Evolutionary conservation across 2,888 invertebrate species (phyloP).

Genomic region (Drosophila nigricruria): DNA sequence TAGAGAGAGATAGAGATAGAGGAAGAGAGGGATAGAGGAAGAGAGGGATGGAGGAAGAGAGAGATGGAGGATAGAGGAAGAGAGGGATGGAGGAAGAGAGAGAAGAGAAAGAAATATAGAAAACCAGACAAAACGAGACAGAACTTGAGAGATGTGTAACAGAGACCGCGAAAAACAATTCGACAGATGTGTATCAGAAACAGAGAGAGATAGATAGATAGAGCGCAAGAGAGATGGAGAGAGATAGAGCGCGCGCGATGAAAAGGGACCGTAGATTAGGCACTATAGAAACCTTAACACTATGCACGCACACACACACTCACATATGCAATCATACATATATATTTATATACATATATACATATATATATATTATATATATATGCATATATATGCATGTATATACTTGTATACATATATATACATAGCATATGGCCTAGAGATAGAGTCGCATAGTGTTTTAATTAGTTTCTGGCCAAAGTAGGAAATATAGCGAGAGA

Average conservation of each 20-base stretch:
- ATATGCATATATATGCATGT: slow-evolving; percentile 1
- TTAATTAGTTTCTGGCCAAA: not conserved
- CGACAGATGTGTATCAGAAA: not conserved
- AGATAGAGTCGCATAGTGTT: not conserved
- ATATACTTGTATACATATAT: not conserved
- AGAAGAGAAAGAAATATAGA: not conserved
- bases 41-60: not conserved
- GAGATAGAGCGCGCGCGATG: not conserved
- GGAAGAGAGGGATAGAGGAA: not conserved
- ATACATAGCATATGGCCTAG: slow-evolving; percentile 8
- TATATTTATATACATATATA: not conserved
- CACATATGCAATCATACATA: not conserved
- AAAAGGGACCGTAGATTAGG: too few relatives aligned
- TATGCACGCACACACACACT: not conserved
- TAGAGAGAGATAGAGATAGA: not conserved
- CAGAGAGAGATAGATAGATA: not conserved
- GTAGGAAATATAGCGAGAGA: not conserved
- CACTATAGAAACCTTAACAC: too few relatives aligned
- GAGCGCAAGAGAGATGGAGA: not conserved
- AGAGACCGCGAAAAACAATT: too few relatives aligned
- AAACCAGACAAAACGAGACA: not conserved
- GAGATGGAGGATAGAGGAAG: not conserved
- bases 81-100: not conserved
- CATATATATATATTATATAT: not conserved
- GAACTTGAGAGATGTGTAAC: not conserved